Evolutionary conservation across 2,888 invertebrate species (phyloP), one percentile per base, ranked within the genome.

Genomic region (Pristionchus exspectatus): DNA sequence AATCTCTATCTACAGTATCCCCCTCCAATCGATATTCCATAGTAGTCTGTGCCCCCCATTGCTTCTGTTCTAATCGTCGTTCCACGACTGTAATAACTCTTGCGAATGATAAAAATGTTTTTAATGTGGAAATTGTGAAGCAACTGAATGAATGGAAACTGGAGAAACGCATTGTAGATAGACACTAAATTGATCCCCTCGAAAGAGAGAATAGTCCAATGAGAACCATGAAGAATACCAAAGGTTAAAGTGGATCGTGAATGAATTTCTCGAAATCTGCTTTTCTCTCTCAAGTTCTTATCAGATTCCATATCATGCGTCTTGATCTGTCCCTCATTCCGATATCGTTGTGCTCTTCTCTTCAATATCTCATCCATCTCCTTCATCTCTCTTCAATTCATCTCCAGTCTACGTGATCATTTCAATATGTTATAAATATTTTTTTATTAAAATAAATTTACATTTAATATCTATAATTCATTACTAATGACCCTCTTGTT

Each of bases 21-120:
- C 63, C 66, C 27, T 66, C 3, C 74, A 74, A 74, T 33, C 38
- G 77, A 77, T 77, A 77, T 44, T 77, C 38, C 44, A 77, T 77
- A 77, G 74, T 74, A 38, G 38, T 74, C 38, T 74, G 50, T 83
- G 83, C 44, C 56, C 54, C n/a, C 54, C 83, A 24, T 54, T 83
- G 56, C 56, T 56, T 83, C 24, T 83, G 27, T 83, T 56, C 83
- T 83, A 38, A 56, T 83, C 83, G 83, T 83, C 83, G 83, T 83
- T 54, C n/a, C 54, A 83, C 83, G 83, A 83, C 83, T 83, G 83
- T 83, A 83, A 83, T 83, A 77, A 77, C 44, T 77, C 44, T 83
- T 56, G 56, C 83, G 83, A 27, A 30, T 30, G 56, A 83, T 83
- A 83, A 83, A n/a, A 83, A 50, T 44, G 33, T 81, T 81, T 81